Evolutionary conservation across 1,140 invertebrate genomes (phyloP), one percentile per base, ranked within the genome.

Genomic region (Antheraea pernyi): DNA sequence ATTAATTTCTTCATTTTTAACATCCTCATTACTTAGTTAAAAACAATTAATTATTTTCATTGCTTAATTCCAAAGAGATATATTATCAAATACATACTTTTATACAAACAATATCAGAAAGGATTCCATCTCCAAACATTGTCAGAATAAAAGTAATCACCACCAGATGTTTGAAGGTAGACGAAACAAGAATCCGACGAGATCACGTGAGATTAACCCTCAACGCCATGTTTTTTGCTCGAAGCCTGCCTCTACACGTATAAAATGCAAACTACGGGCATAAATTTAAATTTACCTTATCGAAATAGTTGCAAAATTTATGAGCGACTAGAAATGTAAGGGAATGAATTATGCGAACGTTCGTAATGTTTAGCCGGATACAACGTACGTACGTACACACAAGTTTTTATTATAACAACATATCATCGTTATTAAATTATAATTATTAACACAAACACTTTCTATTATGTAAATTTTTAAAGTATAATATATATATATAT

Each of bases 241-340:
- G 48, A 77, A 78, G 76, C 77, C 70, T 73, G 67, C 75, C 80
- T 78, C 82, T 79, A 84, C 80, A 83, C 81, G 82, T 69, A 80
- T 79, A 79, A 82, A 86, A 84, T 85, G 82, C 85, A 85, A 82
- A 75, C 82, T 77, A 72, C 69, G 80, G 67, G 78, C 79, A 84
- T 88, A 86, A 87, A 87, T 86, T 88, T 84, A 79, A 88, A 86
- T 90, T 88, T 83, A 76, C 77, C 70, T 74, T 79, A 88, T 90
- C 85, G 78, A 88, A 90, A 88, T 85, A 88, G 81, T 87, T 79
- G 72, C 72, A 79, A 73, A 86, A 85, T 84, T 90, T 90, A 88
- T 80, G 82, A 79, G 63, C 76, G 18, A 65, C 71, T 71, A 79
- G 79, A 81, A 85, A 82, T 80, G 79, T 80, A 75, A 68, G 71